Evolutionary conservation across 2,113 vertebrate species (phyloP).

Genomic region (Varanus komodoensis): DNA sequence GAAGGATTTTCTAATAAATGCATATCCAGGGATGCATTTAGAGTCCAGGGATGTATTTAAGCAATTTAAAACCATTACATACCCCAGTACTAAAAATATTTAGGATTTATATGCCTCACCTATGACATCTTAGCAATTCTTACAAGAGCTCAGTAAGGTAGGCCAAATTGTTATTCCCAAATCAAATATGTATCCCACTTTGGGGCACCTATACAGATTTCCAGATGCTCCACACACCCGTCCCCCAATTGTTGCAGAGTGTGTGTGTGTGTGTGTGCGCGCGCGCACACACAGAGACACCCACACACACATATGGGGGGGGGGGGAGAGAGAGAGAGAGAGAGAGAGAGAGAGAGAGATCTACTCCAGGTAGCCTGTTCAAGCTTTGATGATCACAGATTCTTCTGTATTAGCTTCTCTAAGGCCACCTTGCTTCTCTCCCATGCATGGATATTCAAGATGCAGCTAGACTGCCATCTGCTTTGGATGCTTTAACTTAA

Average conservation of each 20-base stretch:
- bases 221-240: neutral
- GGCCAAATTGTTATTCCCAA: neutral
- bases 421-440: neutral
- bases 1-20: constrained; percentile 4
- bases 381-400: neutral
- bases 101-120: neutral
- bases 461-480: no score
- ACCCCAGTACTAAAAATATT: neutral
- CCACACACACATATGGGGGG: no score
- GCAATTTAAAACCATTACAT: constrained; percentile 2
- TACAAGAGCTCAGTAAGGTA: neutral
- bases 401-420: neutral
- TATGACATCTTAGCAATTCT: neutral
- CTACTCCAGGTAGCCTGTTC: neutral
- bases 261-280: no score
- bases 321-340: no score
- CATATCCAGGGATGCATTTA: neutral
- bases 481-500: no score
- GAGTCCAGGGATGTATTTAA: constrained; percentile 34
- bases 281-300: no score
- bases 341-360: no score
- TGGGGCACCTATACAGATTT: neutral
- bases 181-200: neutral
- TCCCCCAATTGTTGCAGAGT: neutral
- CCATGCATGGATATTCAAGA: no score